Percentiles rank a stretch among this genome's conserved stretches.
phyloP scores from a whole-genome alignment of 2,797 vertebrate genomes.

The Micropoecilia bifurca region DNA sequence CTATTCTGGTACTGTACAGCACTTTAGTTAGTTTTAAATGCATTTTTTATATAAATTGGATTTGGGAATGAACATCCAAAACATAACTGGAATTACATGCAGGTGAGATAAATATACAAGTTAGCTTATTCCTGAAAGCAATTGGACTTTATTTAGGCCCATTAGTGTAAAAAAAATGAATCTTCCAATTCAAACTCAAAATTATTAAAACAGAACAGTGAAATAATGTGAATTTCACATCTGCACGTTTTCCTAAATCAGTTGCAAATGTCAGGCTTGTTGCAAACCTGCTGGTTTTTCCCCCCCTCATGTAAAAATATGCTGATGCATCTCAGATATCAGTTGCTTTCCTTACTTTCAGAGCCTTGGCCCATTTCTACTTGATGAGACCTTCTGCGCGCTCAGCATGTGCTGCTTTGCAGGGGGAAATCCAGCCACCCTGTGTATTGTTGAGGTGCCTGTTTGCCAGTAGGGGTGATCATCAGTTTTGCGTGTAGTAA shows the following conservation, averaged over 20 bases:
- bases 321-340: neutral
- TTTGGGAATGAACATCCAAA: neutral
- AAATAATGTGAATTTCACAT: neutral
- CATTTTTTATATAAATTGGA: neutral
- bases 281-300: neutral
- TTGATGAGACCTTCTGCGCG: neutral
- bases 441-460: slow-evolving; percentile 61
- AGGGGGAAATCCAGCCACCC: neutral
- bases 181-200: neutral
- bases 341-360: neutral
- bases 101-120: neutral
- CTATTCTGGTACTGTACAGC: neutral
- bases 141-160: neutral
- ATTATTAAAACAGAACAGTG: neutral
- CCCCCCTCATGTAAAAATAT: neutral
- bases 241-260: neutral
- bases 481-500: slow-evolving; percentile 55
- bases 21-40: neutral
- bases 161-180: neutral
- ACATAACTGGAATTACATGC: neutral
- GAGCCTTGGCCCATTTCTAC: slow-evolving; percentile 2
- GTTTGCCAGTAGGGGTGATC: slow-evolving; percentile 77
- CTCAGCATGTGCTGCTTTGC: slow-evolving; percentile 16
- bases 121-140: neutral
- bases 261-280: neutral